phyloP scores from a whole-genome alignment of 2,888 invertebrate genomes.

The Eudemis profundana region DNA sequence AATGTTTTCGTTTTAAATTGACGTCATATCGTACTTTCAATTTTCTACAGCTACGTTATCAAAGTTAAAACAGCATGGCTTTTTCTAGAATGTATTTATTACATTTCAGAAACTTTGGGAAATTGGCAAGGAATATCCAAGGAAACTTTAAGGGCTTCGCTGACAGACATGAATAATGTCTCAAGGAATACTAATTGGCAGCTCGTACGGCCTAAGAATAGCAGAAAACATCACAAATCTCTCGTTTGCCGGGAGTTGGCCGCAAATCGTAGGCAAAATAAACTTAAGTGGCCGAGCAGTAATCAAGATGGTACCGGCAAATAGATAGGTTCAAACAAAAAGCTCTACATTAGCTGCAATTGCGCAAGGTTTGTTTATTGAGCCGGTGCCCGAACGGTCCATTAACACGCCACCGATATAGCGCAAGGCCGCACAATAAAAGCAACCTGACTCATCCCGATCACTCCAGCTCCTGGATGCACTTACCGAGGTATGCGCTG shows the following conservation, averaged over 20 bases:
- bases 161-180: slow-evolving; percentile 39
- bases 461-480: slow-evolving; percentile 54
- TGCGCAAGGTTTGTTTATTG: slow-evolving; percentile 79
- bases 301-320: slow-evolving; percentile 32
- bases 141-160: slow-evolving; percentile 33
- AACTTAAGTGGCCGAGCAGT: slow-evolving; percentile 11
- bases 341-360: slow-evolving; percentile 59
- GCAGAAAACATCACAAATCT: slow-evolving; percentile 41
- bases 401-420: slow-evolving; percentile 80
- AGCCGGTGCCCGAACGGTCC: slow-evolving; percentile 69
- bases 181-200: slow-evolving; percentile 42
- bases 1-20: no score
- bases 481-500: slow-evolving; percentile 83
- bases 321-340: slow-evolving; percentile 38
- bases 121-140: slow-evolving; percentile 17
- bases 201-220: slow-evolving; percentile 37
- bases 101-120: neutral
- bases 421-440: slow-evolving; percentile 79
- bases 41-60: neutral
- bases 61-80: neutral
- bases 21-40: no score
- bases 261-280: slow-evolving; percentile 15
- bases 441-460: slow-evolving; percentile 71
- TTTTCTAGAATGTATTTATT: neutral
- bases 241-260: slow-evolving; percentile 12